Percentiles rank a stretch among this genome's conserved stretches.
Evolutionary conservation across 2,113 vertebrate genomes (phyloP).

Genomic region (Galbula dea): DNA sequence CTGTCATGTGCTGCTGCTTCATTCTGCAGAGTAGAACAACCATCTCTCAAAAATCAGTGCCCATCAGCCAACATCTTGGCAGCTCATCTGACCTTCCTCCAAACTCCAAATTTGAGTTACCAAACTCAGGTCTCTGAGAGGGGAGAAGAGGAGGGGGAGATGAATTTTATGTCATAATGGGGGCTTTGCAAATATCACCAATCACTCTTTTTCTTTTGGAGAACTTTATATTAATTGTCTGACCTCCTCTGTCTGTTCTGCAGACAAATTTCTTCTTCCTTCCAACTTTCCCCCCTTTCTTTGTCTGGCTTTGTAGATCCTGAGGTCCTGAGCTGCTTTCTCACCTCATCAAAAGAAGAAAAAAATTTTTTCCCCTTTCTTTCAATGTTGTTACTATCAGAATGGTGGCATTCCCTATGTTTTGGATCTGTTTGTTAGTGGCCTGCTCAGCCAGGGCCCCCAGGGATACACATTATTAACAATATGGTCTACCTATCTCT

Average conservation of each 20-base stretch:
- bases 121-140: not conserved
- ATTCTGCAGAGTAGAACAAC: not conserved
- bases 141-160: not conserved
- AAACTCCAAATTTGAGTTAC: not conserved
- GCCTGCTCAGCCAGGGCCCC: not conserved
- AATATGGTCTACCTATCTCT: not conserved
- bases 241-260: not conserved
- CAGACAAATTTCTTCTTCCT: not conserved
- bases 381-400: not conserved
- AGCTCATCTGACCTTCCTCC: not conserved
- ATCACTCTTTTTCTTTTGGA: not conserved
- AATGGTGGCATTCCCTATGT: constrained; percentile 3
- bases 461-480: constrained; percentile 55
- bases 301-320: not conserved
- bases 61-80: not conserved
- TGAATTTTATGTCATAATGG: not conserved
- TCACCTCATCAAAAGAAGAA: not conserved
- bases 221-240: not conserved
- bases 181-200: not conserved
- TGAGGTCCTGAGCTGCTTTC: not conserved
- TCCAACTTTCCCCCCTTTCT: not conserved
- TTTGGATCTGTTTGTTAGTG: constrained; percentile 25
- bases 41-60: not conserved
- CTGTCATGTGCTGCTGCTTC: not conserved
- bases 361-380: not conserved